Conservation (phyloP, 2,113 vertebrate genomes). For the Antigone vipio region DNA sequence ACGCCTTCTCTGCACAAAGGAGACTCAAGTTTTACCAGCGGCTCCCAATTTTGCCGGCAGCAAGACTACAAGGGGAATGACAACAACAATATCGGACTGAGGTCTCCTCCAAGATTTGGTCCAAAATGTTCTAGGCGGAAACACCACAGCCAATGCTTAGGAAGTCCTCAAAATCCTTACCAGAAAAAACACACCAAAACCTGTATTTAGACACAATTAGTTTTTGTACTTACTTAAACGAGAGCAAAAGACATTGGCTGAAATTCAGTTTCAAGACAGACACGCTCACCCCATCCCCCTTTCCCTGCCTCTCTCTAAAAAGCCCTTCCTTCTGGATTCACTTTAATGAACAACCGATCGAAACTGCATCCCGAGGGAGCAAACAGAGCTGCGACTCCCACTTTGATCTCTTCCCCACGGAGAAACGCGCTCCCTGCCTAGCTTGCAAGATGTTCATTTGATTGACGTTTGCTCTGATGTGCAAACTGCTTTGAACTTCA, state of each 20-base stretch:
- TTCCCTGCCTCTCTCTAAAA: not conserved
- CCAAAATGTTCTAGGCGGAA: not conserved
- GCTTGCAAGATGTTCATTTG: conserved; percentile 78
- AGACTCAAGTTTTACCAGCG: not conserved
- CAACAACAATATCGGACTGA: not conserved
- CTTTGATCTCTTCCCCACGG: conserved; percentile 85
- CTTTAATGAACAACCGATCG: conserved; percentile 83
- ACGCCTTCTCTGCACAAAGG: not conserved
- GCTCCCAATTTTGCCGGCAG: not conserved
- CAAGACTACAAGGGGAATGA: fast-evolving
- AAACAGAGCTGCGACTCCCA: conserved; percentile 77
- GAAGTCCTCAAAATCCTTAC: not conserved
- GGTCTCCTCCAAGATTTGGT: not conserved
- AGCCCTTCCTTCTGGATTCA: conserved; percentile 71
- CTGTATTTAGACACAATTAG: not conserved
- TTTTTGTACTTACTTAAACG: conserved; percentile 2
- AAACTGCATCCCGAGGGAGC: conserved; percentile 80
- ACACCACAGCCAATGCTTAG: not conserved
- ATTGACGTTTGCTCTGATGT: conserved; percentile 94
- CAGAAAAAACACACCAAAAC: not conserved
- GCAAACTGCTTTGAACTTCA: conserved; percentile 90
- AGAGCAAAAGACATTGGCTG: conserved; percentile 42
- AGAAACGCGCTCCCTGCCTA: conserved; percentile 71
- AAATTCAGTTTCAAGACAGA: conserved; percentile 53
- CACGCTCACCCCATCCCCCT: not conserved